These are phyloP conservation scores for Pterophyllum scalare DNA, from an alignment of 2,113 vertebrate species.

Conservation along the genomic window DNA sequence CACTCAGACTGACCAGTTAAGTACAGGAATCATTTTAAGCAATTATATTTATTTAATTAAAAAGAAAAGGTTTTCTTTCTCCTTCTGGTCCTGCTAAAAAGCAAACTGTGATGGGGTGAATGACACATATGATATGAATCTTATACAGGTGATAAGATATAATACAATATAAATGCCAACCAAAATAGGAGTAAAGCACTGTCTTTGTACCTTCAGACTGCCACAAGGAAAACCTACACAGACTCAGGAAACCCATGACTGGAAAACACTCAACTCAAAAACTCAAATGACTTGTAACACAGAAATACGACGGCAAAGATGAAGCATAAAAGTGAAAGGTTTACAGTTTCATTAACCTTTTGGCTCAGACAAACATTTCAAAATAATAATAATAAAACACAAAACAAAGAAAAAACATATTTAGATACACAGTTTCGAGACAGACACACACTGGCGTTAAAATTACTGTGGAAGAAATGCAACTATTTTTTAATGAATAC, in stretches of 20 bases:
- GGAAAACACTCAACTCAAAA: slow-evolving; percentile 19
- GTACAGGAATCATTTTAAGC: not conserved
- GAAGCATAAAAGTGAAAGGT: not conserved
- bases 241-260: not conserved
- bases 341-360: not conserved
- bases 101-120: not conserved
- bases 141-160: slow-evolving; percentile 10
- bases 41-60: not conserved
- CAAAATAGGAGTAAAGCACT: slow-evolving; percentile 19
- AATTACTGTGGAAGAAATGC: not conserved
- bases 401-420: not conserved
- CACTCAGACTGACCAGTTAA: not conserved
- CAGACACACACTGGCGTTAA: not conserved
- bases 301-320: not conserved
- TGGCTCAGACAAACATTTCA: not conserved
- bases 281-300: slow-evolving; percentile 24
- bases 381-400: not conserved
- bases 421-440: too few species aligned
- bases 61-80: not conserved
- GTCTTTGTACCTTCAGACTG: slow-evolving; percentile 11
- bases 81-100: not conserved
- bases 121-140: not conserved
- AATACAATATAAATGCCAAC: slow-evolving; percentile 7
- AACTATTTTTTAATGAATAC: not conserved
- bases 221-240: slow-evolving; percentile 1